Base-by-base conservation (phyloP, 2,888 invertebrate genomes). In the Halocaridina rubra region DNA sequence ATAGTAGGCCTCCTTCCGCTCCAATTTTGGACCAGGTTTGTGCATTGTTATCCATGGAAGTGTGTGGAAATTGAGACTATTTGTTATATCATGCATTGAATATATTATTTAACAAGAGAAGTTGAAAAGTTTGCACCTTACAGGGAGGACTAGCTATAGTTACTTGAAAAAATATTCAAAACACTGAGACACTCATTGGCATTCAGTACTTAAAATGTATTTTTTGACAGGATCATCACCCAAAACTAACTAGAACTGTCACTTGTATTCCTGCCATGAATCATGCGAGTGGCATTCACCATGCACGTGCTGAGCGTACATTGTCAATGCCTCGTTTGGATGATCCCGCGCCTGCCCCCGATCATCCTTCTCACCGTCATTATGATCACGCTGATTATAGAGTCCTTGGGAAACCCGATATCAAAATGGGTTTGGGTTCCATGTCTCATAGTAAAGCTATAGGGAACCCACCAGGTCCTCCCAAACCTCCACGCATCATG, bases 341-440 rank as follows among this genome's bases (percentile, higher is more conserved):
- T 22, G 78, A 78, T 16, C 64, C 39, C 16, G 24, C 29, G 24
- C 29, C n/a, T 46, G 59, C 59, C 8, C 59, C 53, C 3, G 76
- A 77, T 13, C 39, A 33, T 19, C n/a, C 33, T 27, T 22, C 67
- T n/a, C 46, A 67, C 22, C 69, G 39, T 7, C 22, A 61, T 22
- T 77, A 77, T 32, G 59, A 77, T 33, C 72, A 72, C 19, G 16
- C 61, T 22, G 76, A 77, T 29, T 24, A 16, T 16, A 59, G 76
- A 19, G 3, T 33, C 8, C 76, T 59, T n/a, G 72, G 39, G 7
- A 86, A 86, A 72, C 46, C 78, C 24, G 85, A 86, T 27, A 81
- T 86, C 33, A 69, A 80, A 30, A 86, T 86, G 81, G 86, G 82
- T 8, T 59, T 72, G 30, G 86, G 86, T 19, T 69, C 79, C 32